Evolutionary conservation across 2,113 vertebrate species (phyloP).

Genomic region (Sialia sialis): DNA sequence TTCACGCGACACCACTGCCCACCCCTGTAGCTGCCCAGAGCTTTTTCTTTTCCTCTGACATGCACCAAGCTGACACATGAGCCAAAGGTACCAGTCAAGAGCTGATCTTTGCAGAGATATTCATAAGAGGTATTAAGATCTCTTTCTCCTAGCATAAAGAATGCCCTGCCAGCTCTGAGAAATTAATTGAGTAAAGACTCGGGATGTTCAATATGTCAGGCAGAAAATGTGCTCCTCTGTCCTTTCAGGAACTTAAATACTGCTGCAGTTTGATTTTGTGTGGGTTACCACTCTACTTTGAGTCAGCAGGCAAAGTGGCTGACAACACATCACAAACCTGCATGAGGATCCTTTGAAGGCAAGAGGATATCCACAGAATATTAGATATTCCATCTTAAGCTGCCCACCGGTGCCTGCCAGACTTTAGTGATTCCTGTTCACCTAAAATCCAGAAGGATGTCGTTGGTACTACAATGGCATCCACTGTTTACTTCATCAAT

Average conservation of each 20-base stretch:
- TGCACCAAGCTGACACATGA: neutral
- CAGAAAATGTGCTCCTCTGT: neutral
- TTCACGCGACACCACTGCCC: neutral
- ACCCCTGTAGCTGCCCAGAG: neutral
- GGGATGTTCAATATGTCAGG: neutral
- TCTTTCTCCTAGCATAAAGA: neutral
- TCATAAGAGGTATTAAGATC: neutral
- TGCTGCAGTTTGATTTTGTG: neutral
- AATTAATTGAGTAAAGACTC: neutral
- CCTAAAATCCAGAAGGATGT: neutral
- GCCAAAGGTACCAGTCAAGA: neutral
- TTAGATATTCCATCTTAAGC: neutral
- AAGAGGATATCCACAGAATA: neutral
- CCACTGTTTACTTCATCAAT: neutral
- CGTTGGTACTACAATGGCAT: neutral
- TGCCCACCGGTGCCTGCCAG: neutral
- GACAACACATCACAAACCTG: neutral
- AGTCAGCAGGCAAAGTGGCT: neutral
- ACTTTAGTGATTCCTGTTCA: neutral
- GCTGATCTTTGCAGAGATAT: neutral
- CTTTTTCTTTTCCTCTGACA: neutral
- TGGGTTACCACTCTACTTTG: neutral
- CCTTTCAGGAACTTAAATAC: neutral
- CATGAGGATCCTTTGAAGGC: neutral
- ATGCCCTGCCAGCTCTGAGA: neutral